Base-by-base conservation (phyloP, 2,113 vertebrate genomes). In the Cathartes aura region DNA sequence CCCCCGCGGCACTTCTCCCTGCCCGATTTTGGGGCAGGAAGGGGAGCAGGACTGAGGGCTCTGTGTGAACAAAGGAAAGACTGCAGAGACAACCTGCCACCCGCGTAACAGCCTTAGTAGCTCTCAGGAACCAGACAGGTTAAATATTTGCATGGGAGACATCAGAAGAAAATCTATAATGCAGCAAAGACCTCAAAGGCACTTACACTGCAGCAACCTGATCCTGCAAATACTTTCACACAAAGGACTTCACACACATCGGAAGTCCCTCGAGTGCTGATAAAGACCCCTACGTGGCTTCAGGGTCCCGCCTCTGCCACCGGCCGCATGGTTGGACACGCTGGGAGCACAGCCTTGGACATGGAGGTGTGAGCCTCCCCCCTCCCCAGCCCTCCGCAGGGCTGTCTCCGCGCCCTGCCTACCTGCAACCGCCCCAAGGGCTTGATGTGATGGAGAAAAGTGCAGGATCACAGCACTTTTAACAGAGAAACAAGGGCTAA, bases 61-160 rank as follows among this genome's bases (percentile, higher is more conserved):
- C 38, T 15, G 7, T 14, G 26, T 13, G 73, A 80, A 90, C 82
- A 96, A 88, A 92, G n/a, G 40, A n/a, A 62, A 32, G 59, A 19
- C 87, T 56, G 72, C 60, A 85, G 81, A 72, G 42, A 87, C 66
- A 79, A 42, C 45, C 82, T 45, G 64, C 19, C 80, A 81, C 43
- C 38, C 2, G 3, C 4, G 4, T 21, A 71, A 79, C 64, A 52
- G 87, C 48, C 40, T 59, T 20, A 17, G 70, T 3, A 80, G 95
- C 84, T 87, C 81, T 87, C 81, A 56, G 83, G 63, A 93, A 59
- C 81, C 70, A 96, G 93, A 87, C 87, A 87, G 84, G 78, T 93
- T 89, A 96, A 97, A 93, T 93, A 97, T 96, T 97, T 97, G 94
- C 80, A 90, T 23, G 68, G 64, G 59, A 91, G 68, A 95, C 87